phyloP scores from a whole-genome alignment of 2,113 vertebrate genomes.

The Bambusicola thoracicus region DNA sequence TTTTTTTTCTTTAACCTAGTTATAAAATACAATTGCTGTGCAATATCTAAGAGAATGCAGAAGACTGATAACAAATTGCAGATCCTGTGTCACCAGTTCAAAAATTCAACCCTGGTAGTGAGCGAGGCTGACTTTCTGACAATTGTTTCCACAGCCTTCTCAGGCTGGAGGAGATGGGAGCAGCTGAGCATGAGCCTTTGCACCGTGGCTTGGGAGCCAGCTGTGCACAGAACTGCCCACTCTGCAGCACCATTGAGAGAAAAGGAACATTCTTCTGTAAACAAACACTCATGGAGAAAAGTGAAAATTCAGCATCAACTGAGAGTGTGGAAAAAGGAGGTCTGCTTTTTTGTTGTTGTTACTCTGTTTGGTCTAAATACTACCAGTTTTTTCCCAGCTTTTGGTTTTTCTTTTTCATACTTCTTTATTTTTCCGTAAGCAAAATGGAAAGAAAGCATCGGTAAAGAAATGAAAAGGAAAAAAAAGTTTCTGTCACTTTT shows the following conservation, averaged over 20 bases:
- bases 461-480: background rate
- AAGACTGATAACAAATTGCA: slow-evolving; percentile 23
- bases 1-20: slow-evolving; percentile 19
- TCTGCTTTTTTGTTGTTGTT: background rate
- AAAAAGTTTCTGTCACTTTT: background rate
- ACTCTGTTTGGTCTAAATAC: background rate
- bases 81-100: background rate
- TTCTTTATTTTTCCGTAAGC: background rate
- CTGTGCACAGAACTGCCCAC: background rate
- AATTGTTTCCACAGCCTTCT: slow-evolving; percentile 7
- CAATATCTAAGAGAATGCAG: background rate
- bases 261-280: background rate
- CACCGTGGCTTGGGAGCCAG: background rate
- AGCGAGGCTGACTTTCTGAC: background rate
- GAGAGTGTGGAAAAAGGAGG: background rate
- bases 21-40: background rate
- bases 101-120: slow-evolving; percentile 7
- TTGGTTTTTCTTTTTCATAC: background rate
- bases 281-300: background rate
- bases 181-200: rapidly evolving
- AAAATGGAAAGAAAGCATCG: background rate
- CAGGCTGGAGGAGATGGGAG: background rate
- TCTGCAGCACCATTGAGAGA: background rate
- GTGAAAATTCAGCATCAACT: background rate
- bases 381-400: background rate